Base-by-base conservation (phyloP, 2,797 vertebrate species). In the Sorex maritimensis region DNA sequence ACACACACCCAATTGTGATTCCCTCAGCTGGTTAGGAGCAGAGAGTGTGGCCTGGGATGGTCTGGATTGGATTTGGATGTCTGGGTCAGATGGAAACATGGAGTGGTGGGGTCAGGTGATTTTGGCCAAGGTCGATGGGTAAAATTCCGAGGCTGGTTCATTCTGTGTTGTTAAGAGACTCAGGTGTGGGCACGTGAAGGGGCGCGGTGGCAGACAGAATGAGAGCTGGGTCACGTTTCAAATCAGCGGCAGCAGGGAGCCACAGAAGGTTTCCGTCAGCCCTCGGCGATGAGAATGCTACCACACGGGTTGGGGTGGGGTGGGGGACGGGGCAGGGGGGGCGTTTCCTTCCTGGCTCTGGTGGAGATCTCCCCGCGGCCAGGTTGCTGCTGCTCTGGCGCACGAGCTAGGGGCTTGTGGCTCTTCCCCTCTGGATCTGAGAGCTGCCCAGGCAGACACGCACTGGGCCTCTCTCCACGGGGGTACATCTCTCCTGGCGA, bases 91-190 rank as follows among this genome's bases (percentile, higher is more conserved):
- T 4, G 9, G 72, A 61, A 79, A 80, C 9, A 19, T 11, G 4
- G 34, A 49, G 5, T 28, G 9, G 6, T 74, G 55, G 72, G 68
- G 41, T 58, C 78, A 86, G 17, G 24, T 61, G 68, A 75, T 90
- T 82, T 80, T 71, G 26, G 9, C 49, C 49, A 26, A 82, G 46
- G 13, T 68, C 26, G 9, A 21, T 72, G 61, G 65, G 49, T 44
- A 86, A 17, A 61, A 89, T 91, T 82, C 63, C 79, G 71, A 85
- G 81, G 52, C 30, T 55, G 69, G 49, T 41, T 75, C 65, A 12
- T 81, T 91, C 77, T 30, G 0, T 82, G 7, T 75, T 49, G 19
- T n/a, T 85, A 44, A 44, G 80, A 63, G 68, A 75, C 79, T 61
- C 78, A 28, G 49, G 10, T 79, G 10, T 52, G 11, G 44, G 46